Evolutionary conservation across 2,113 vertebrate genomes (phyloP).

Genomic region (Dromaius novaehollandiae): DNA sequence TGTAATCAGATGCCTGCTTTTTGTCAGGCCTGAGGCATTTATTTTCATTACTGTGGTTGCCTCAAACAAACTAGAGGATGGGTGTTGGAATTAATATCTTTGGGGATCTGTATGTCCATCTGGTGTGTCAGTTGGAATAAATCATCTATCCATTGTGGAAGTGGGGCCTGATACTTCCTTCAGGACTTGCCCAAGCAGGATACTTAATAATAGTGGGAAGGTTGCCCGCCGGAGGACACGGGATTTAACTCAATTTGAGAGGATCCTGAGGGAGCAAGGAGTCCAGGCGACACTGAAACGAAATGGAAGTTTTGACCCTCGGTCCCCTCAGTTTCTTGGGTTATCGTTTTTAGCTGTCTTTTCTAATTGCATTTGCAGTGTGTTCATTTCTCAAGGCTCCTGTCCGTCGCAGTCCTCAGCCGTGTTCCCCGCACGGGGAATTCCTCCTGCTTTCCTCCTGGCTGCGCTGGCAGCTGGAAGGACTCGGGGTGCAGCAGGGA

Average conservation of each 20-base stretch:
- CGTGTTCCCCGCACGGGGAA: rapidly evolving
- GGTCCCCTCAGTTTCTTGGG: background rate
- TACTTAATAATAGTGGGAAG: background rate
- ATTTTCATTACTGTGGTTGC: conserved; percentile 42
- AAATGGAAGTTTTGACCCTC: background rate
- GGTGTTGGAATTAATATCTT: background rate
- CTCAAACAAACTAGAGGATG: background rate
- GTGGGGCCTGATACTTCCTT: background rate
- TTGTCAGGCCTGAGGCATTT: conserved; percentile 12
- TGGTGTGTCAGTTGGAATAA: background rate
- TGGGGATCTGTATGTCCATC: background rate
- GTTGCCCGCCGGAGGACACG: background rate
- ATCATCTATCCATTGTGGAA: background rate
- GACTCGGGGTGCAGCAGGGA: background rate
- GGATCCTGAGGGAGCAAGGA: background rate
- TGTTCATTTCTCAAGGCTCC: background rate
- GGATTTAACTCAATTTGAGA: background rate
- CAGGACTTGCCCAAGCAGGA: background rate
- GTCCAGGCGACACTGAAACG: background rate
- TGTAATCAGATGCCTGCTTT: conserved; percentile 40
- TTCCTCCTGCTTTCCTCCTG: background rate
- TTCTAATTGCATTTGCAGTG: background rate
- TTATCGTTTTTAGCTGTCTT: background rate
- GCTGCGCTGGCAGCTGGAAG: background rate
- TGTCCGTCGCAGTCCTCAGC: rapidly evolving